Evolutionary conservation across 2,888 invertebrate genomes (phyloP), one percentile per base, ranked within the genome.

Genomic region (Hesperia comma): DNA sequence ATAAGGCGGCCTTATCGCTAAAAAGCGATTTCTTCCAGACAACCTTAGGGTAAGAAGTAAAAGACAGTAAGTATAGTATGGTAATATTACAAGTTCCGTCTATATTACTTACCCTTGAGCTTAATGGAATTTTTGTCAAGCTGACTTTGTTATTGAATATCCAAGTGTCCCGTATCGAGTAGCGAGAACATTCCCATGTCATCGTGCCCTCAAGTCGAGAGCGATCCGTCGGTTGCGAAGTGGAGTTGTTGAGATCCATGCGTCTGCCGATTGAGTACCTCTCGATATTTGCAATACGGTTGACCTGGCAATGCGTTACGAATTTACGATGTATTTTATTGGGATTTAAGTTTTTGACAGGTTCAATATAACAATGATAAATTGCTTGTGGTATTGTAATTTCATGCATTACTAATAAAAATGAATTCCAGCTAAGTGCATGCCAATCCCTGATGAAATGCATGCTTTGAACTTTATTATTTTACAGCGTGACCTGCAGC

Each of bases 271-370:
- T 56, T 64, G 51, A 58, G 49, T 53, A 46, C 17, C 7, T 41
- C 53, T 51, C 40, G 43, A 41, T 53, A 58, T 58, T 32, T 40
- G 43, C n/a, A 43, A 58, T 75, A 67, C 71, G 71, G 68, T 53
- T 10, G 12, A 19, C 19, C 12, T 49, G 49, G 8, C 19, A 49
- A 49, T 49, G 49, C 17, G 12, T 49, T 49, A 49, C 12, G 8
- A 8, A 8, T 3, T 49, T 49, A 49, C 12, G 8, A 8, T 49
- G 8, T 19, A 5, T 49, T 17, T 26, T 26, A 26, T 26, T 26
- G 26, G 26, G 26, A 26, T 26, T 26, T 26, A 26, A 26, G 5
- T 4, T 26, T 4, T 26, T 26, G 5, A 26, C 26, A 26, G 26
- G 3, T 26, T 26, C 26, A 26, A 26, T 26, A 26, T 26, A 26